These are phyloP conservation scores for Xanthostigma xanthostigma DNA, from an alignment of 2,888 invertebrate species.

Conservation along the genomic window DNA sequence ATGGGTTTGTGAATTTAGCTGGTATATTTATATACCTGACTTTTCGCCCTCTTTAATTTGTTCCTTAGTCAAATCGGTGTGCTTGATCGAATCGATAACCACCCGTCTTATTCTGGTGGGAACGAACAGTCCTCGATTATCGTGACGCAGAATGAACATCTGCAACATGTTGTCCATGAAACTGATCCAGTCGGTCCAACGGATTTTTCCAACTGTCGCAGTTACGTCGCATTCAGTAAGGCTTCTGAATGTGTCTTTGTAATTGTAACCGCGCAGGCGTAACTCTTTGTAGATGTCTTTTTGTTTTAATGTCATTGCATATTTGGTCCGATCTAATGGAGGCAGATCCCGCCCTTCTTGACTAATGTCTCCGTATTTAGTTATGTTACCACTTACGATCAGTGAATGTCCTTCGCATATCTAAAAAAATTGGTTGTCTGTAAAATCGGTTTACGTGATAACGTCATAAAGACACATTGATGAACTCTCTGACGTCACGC, in stretches of 20 bases:
- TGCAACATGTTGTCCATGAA: conserved; percentile 86
- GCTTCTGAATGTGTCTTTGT: conserved; percentile 20
- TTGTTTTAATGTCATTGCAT: conserved; percentile 34
- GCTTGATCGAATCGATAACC: conserved; percentile 31
- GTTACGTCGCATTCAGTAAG: conserved; percentile 21
- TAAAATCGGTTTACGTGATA: no score
- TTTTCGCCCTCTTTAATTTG: background rate
- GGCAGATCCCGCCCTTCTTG: conserved; percentile 36
- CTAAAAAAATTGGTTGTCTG: conserved; percentile 27
- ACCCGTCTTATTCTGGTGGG: conserved; percentile 45
- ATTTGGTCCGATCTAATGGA: conserved; percentile 25
- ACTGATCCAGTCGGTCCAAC: conserved; percentile 60
- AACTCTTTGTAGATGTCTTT: conserved; percentile 58
- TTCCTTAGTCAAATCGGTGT: conserved; percentile 13
- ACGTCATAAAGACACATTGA: background rate
- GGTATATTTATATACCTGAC: conserved; percentile 6
- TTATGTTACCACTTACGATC: conserved; percentile 54
- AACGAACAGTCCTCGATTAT: conserved; percentile 52
- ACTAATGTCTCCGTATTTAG: conserved; percentile 38
- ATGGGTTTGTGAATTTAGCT: no score
- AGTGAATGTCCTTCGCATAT: conserved; percentile 52
- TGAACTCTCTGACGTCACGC: no score
- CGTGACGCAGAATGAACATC: conserved; percentile 54
- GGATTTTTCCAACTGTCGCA: conserved; percentile 17
- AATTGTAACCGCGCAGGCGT: conserved; percentile 50